Percentiles rank a stretch among this genome's conserved stretches.
Conservation (phyloP, 64 coral and sea anemone genomes). For the Stylophora pistillata region DNA sequence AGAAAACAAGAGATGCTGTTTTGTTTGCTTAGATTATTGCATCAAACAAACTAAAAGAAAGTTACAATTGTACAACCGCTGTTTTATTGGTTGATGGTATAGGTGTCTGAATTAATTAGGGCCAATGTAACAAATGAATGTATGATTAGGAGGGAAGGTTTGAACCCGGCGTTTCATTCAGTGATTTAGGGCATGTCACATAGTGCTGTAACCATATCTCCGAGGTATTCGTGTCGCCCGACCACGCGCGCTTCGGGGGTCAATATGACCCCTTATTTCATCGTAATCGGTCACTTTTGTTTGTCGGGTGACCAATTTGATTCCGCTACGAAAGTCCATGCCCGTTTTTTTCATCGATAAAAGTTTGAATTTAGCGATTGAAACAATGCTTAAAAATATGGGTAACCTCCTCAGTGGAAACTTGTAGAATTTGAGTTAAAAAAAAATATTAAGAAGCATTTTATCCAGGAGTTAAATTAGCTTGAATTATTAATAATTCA, state of each 20-base stretch:
- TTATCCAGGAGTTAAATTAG: no score
- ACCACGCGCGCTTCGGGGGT: neutral
- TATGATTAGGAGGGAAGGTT: neutral
- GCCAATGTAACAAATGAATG: neutral
- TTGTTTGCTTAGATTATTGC: neutral
- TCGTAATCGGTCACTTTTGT: neutral
- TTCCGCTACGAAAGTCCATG: neutral
- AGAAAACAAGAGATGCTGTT: constrained; percentile 14
- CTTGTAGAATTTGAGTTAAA: no score
- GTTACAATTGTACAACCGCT: neutral
- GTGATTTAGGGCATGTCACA: neutral
- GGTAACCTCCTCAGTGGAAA: no score
- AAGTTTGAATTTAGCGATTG: neutral
- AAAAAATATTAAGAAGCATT: no score
- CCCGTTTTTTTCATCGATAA: neutral
- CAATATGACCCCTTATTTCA: constrained; percentile 42
- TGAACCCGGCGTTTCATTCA: neutral
- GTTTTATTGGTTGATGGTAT: neutral
- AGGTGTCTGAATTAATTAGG: neutral
- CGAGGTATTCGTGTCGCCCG: neutral
- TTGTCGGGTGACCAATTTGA: neutral
- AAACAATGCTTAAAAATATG: no score
- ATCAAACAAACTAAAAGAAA: neutral
- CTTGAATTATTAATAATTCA: no score
- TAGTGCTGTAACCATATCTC: neutral